A percentile compares a stretch with the other conserved stretches of the same genome.
phyloP scores from a whole-genome alignment of 2,797 vertebrate genomes.

The Fistularia tabacaria region DNA sequence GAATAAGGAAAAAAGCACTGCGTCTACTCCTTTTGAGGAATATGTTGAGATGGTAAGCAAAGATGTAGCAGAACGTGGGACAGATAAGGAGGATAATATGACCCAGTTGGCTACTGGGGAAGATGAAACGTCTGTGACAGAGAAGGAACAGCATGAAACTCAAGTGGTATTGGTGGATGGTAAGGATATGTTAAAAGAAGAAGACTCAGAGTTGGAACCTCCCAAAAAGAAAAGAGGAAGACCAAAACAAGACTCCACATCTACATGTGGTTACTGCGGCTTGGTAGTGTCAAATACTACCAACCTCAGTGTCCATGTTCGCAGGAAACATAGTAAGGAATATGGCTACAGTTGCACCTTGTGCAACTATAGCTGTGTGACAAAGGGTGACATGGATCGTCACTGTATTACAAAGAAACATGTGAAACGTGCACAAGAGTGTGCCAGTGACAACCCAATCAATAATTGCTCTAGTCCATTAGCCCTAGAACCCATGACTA shows the following conservation, averaged over 20 bases:
- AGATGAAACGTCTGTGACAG: background rate
- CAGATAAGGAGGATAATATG: slow-evolving; percentile 41
- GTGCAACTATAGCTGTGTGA: slow-evolving; percentile 96
- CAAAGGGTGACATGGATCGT: slow-evolving; percentile 98
- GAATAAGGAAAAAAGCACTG: slow-evolving; percentile 76
- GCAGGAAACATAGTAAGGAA: slow-evolving; percentile 93
- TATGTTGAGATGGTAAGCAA: slow-evolving; percentile 79
- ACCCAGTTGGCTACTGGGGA: slow-evolving; percentile 25
- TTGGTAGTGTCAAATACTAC: slow-evolving; percentile 92
- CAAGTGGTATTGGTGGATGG: slow-evolving; percentile 37
- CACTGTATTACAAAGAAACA: slow-evolving; percentile 98
- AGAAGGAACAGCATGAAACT: slow-evolving; percentile 22
- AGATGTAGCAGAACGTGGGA: slow-evolving; percentile 24
- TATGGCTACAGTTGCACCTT: slow-evolving; percentile 93
- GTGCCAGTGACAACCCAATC: slow-evolving; percentile 35
- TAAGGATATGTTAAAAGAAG: slow-evolving; percentile 32
- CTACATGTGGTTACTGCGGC: slow-evolving; percentile 88
- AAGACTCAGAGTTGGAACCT: slow-evolving; percentile 45
- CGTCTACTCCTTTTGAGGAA: slow-evolving; percentile 75
- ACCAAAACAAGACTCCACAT: slow-evolving; percentile 78
- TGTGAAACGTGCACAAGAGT: slow-evolving; percentile 76
- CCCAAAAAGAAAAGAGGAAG: slow-evolving; percentile 80
- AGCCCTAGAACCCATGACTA: slow-evolving; percentile 25
- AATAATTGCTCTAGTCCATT: slow-evolving; percentile 21
- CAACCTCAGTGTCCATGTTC: slow-evolving; percentile 92